A percentile compares a stretch with the other conserved stretches of the same genome.
Conservation (phyloP, 1,140 invertebrate species). For the Chionoecetes opilio region DNA sequence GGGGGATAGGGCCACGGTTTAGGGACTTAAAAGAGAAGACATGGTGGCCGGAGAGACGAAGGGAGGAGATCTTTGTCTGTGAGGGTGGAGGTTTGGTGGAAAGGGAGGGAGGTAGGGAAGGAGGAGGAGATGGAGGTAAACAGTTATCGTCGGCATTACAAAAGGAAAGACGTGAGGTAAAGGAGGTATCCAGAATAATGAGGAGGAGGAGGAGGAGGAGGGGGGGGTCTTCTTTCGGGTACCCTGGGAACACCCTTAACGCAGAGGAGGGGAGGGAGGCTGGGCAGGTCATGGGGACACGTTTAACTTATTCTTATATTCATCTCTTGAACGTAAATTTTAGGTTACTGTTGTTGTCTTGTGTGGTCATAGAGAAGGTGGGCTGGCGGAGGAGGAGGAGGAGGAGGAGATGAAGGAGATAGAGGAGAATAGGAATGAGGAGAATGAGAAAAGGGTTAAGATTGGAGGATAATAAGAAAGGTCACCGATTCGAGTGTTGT, state of each 20-base stretch:
- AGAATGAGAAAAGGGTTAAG: neutral
- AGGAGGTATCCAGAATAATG: constrained; percentile 19
- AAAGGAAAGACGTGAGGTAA: constrained; percentile 17
- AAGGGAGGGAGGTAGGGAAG: neutral
- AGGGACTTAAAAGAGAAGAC: too few relatives aligned
- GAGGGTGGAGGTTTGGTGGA: neutral
- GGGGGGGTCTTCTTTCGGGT: too few relatives aligned
- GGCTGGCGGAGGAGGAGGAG: neutral
- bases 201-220: neutral
- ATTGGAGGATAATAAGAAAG: too few relatives aligned
- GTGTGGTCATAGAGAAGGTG: neutral
- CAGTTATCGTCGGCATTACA: constrained; percentile 28
- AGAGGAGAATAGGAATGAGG: neutral
- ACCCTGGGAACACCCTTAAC: too few relatives aligned
- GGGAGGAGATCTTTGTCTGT: neutral
- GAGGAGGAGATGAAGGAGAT: neutral
- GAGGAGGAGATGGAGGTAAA: neutral
- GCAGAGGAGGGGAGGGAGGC: neutral
- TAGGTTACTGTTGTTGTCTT: neutral
- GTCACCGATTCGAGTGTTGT: too few relatives aligned
- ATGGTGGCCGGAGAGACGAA: neutral
- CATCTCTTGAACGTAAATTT: neutral
- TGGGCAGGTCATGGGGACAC: neutral
- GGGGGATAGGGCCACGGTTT: too few relatives aligned
- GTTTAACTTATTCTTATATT: neutral